These are phyloP conservation scores for Plodia interpunctella DNA, from an alignment of 1,140 invertebrate genomes.

Conservation along the genomic window DNA sequence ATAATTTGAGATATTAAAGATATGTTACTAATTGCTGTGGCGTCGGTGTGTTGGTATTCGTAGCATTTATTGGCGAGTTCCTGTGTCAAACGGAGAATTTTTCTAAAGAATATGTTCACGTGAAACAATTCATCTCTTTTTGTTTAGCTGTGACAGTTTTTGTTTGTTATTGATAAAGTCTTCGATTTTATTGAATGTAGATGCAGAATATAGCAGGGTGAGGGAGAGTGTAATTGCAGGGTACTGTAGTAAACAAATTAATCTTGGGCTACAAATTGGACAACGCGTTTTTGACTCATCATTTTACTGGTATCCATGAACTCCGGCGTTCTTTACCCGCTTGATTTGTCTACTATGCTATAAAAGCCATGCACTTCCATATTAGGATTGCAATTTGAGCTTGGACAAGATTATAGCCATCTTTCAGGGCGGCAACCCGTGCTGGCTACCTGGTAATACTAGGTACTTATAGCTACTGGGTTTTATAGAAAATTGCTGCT, in stretches of 20 bases:
- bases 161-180: neutral
- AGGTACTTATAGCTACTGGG: slow-evolving; percentile 7
- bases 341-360: no score
- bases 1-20: slow-evolving; percentile 18
- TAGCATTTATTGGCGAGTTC: neutral
- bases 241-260: no score
- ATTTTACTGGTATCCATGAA: no score
- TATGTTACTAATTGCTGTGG: neutral
- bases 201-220: slow-evolving; percentile 7
- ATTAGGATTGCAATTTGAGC: no score
- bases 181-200: neutral
- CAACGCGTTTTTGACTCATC: no score
- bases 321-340: no score
- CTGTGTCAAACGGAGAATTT: slow-evolving; percentile 1
- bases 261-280: no score
- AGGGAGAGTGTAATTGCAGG: no score
- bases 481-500: slow-evolving; percentile 25
- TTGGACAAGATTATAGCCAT: no score
- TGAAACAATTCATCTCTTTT: neutral
- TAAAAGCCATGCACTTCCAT: no score
- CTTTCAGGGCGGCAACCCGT: no score
- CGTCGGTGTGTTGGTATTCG: neutral
- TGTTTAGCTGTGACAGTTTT: neutral
- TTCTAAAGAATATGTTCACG: neutral
- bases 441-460: neutral